A percentile compares a stretch with the other conserved stretches of the same genome.
Evolutionary conservation across 2,113 vertebrate species (phyloP).

Genomic region (Centrocercus urophasianus): DNA sequence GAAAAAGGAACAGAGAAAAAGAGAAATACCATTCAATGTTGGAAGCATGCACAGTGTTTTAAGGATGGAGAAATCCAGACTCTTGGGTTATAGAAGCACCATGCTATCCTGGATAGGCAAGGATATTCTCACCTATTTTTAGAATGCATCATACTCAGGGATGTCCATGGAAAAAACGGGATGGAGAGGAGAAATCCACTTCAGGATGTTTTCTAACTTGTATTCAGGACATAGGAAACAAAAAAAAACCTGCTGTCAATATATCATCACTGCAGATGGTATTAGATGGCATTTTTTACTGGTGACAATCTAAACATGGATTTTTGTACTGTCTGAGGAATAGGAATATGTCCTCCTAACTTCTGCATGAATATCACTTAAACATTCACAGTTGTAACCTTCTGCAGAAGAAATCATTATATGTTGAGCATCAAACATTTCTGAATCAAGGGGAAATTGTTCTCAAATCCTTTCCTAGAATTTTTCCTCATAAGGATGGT

Average conservation of each 20-base stretch:
- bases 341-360: background rate
- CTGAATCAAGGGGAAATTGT: background rate
- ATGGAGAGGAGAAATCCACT: background rate
- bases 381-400: background rate
- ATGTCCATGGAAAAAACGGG: background rate
- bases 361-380: background rate
- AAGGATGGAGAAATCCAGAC: background rate
- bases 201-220: background rate
- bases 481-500: background rate
- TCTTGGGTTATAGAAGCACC: background rate
- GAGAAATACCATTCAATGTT: background rate
- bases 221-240: background rate
- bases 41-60: background rate
- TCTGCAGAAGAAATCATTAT: background rate
- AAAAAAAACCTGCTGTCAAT: background rate
- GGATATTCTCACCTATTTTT: background rate
- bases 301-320: background rate
- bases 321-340: background rate
- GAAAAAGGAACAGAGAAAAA: background rate
- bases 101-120: background rate
- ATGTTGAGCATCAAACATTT: background rate
- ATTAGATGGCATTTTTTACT: background rate
- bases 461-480: background rate
- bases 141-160: background rate
- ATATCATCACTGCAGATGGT: background rate